phyloP scores from a whole-genome alignment of 2,888 invertebrate species.

The Eugnorisma glareosa region DNA sequence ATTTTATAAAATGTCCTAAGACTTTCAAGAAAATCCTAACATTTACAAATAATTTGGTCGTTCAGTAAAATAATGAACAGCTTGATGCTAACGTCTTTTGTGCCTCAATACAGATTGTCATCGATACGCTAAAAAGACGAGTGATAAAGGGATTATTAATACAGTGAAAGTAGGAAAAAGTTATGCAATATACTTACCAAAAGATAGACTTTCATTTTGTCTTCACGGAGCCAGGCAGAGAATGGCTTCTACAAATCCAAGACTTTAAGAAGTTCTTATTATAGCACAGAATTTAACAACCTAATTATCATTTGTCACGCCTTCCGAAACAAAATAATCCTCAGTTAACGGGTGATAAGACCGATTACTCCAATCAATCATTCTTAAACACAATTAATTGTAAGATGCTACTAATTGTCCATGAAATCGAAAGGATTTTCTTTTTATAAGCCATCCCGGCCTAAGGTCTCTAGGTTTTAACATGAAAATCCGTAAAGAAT shows the following conservation, averaged over 20 bases:
- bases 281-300: constrained; percentile 17
- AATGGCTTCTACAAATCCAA: constrained; percentile 4
- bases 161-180: background rate
- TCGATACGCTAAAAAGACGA: background rate
- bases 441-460: background rate
- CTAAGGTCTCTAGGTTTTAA: background rate
- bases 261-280: constrained; percentile 11
- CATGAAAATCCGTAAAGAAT: background rate
- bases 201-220: constrained; percentile 29
- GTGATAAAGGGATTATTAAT: background rate
- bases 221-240: background rate
- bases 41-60: background rate
- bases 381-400: constrained; percentile 9
- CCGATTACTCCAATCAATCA: constrained; percentile 7
- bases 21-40: background rate
- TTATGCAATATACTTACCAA: constrained; percentile 18
- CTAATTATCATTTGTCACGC: constrained; percentile 27
- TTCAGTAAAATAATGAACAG: background rate
- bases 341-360: constrained; percentile 23
- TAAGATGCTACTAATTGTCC: background rate
- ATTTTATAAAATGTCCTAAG: background rate
- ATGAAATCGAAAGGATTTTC: background rate
- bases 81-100: background rate
- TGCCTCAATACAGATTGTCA: background rate
- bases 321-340: constrained; percentile 27